phyloP scores from a whole-genome alignment of 2,797 vertebrate genomes.

The Xiphorhynchus erythropygius region DNA sequence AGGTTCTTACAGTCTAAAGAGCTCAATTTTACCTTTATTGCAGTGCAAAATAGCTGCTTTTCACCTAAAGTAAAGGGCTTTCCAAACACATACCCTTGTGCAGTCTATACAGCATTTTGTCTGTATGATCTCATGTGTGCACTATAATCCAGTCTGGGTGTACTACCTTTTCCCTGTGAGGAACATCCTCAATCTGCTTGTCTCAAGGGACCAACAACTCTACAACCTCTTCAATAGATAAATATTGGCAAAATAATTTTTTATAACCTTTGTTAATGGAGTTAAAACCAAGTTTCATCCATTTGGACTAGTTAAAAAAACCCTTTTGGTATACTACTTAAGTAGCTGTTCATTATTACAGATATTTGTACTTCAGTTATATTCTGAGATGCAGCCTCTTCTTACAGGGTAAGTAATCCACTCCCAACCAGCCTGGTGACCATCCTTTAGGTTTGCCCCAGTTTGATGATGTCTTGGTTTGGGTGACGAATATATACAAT shows the following conservation, averaged over 20 bases:
- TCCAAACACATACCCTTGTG: not conserved
- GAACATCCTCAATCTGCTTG: not conserved
- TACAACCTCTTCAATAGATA: not conserved
- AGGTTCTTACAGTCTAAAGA: not conserved
- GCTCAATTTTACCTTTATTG: not conserved
- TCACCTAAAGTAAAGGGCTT: not conserved
- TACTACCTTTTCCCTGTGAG: not conserved
- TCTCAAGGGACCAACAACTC: not conserved
- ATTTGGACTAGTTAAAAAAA: not conserved
- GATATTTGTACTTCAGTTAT: not conserved
- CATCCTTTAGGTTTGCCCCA: not conserved
- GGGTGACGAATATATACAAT: not conserved
- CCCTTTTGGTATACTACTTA: not conserved
- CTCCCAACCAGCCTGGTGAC: not conserved
- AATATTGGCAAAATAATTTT: not conserved
- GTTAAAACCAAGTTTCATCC: not conserved
- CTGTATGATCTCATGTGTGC: fast-evolving
- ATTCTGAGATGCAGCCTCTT: not conserved
- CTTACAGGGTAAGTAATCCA: not conserved
- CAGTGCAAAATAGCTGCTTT: not conserved
- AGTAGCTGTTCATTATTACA: not conserved
- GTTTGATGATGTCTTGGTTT: not conserved
- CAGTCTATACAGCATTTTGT: not conserved
- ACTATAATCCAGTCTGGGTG: not conserved
- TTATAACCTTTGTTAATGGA: not conserved